A percentile compares a stretch with the other conserved stretches of the same genome.
These are phyloP conservation scores for Agrilus biguttatus DNA, from an alignment of 2,888 invertebrate genomes.

Conservation along the genomic window DNA sequence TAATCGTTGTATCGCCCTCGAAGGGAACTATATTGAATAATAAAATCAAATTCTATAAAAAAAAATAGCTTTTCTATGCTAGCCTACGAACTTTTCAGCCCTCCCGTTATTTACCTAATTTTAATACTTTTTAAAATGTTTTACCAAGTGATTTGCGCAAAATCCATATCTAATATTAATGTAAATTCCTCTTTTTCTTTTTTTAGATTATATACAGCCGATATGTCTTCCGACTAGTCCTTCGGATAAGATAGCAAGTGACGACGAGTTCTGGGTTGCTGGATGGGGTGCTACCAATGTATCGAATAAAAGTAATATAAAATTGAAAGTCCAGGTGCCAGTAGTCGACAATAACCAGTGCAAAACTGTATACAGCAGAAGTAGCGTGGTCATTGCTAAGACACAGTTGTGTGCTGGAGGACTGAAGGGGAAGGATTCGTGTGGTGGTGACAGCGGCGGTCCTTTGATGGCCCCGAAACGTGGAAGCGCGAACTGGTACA, in stretches of 20 bases:
- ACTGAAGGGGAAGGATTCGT: constrained; percentile 46
- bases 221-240: constrained; percentile 9
- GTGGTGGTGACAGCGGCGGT: constrained; percentile 37
- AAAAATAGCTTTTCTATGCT: no score
- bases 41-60: no score
- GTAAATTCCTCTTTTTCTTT: no score
- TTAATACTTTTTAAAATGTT: no score
- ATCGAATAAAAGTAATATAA: constrained; percentile 10
- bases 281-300: constrained; percentile 28
- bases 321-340: constrained; percentile 27
- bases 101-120: no score
- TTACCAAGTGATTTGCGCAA: no score
- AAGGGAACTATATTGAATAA: no score
- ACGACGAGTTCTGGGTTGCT: constrained; percentile 16
- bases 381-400: constrained; percentile 31
- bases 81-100: no score
- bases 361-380: constrained; percentile 30
- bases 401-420: constrained; percentile 58
- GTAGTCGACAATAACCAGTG: constrained; percentile 38
- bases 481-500: constrained; percentile 27
- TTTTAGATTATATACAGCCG: constrained; percentile 8
- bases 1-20: no score
- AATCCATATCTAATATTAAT: no score
- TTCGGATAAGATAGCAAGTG: neutral
- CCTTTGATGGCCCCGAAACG: constrained; percentile 45